phyloP scores from a whole-genome alignment of 2,888 invertebrate genomes.

The Deilephila porcellus region DNA sequence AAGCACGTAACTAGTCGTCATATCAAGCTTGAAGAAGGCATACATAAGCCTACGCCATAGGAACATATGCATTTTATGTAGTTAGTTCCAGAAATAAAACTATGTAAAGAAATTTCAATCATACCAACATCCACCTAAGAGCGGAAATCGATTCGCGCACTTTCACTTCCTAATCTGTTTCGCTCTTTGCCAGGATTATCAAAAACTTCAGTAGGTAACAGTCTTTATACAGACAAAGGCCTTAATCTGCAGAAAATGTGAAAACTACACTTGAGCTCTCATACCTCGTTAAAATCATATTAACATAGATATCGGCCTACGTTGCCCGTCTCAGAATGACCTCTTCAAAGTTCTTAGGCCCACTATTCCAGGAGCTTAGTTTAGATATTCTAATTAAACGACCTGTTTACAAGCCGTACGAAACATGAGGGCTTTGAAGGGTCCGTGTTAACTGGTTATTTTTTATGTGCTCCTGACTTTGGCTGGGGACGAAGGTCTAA shows the following conservation, averaged over 20 bases:
- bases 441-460: neutral
- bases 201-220: too few species aligned
- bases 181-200: too few species aligned
- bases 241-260: neutral
- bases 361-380: slow-evolving; percentile 22
- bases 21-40: too few species aligned
- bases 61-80: too few species aligned
- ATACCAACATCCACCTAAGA: too few species aligned
- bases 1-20: too few species aligned
- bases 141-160: too few species aligned
- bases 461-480: neutral
- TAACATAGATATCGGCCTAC: slow-evolving; percentile 15
- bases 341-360: slow-evolving; percentile 21
- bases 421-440: slow-evolving; percentile 3
- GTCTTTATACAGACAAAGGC: neutral
- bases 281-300: slow-evolving; percentile 16
- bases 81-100: too few species aligned
- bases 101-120: too few species aligned
- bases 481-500: neutral
- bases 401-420: slow-evolving; percentile 26
- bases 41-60: too few species aligned
- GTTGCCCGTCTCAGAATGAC: neutral
- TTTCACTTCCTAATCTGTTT: too few species aligned
- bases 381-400: slow-evolving; percentile 30
- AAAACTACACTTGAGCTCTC: neutral